Evolutionary conservation across 2,888 invertebrate genomes (phyloP).

Genomic region (Drosophila limbata): DNA sequence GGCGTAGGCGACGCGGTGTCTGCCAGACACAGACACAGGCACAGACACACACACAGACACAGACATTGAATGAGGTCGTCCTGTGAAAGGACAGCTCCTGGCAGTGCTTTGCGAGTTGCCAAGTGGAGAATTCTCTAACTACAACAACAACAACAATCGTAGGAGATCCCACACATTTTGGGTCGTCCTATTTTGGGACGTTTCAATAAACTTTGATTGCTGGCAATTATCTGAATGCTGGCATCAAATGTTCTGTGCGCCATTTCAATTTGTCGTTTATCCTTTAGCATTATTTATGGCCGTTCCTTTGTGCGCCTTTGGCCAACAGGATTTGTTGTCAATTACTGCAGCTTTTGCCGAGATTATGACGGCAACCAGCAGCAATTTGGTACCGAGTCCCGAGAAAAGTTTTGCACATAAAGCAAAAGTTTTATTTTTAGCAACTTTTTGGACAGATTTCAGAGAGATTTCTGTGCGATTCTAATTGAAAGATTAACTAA

Average conservation of each 20-base stretch:
- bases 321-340: conserved; percentile 58
- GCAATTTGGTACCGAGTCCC: conserved; percentile 48
- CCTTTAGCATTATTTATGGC: conserved; percentile 63
- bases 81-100: conserved; percentile 19
- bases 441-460: conserved; percentile 20
- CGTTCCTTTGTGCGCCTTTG: conserved; percentile 29
- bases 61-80: conserved; percentile 65
- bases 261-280: conserved; percentile 63
- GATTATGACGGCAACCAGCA: conserved; percentile 62
- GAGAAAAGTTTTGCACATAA: conserved; percentile 48
- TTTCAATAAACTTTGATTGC: conserved; percentile 77
- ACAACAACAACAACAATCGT: no score
- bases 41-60: conserved; percentile 54
- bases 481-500: conserved; percentile 51
- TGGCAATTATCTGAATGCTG: conserved; percentile 75
- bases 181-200: conserved; percentile 39
- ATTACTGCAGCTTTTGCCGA: conserved; percentile 56
- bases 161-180: conserved; percentile 19
- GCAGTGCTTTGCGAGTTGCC: conserved; percentile 11
- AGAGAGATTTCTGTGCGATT: background rate
- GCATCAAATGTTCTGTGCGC: conserved; percentile 49
- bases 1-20: conserved; percentile 66
- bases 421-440: conserved; percentile 34
- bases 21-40: conserved; percentile 60
- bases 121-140: conserved; percentile 14